Conservation (phyloP, 1,140 invertebrate genomes). For the Papilio aristodemus region DNA sequence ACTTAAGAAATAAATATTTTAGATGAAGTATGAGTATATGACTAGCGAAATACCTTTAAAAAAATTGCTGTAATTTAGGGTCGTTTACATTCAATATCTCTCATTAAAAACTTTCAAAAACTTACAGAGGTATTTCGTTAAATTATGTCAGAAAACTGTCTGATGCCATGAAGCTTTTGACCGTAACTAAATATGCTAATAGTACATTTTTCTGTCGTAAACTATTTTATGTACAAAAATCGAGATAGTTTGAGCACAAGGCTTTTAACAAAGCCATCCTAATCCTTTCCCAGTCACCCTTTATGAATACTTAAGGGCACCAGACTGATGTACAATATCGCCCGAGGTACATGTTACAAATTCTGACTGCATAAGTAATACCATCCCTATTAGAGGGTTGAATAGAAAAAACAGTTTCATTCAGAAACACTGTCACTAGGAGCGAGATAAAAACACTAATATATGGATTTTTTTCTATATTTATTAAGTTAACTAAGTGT, state of each 20-base stretch:
- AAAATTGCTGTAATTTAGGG: not conserved
- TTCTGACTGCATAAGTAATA: constrained; percentile 32
- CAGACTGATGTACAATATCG: constrained; percentile 23
- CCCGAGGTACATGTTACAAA: constrained; percentile 21
- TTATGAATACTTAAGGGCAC: constrained; percentile 26
- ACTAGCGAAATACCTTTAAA: no score
- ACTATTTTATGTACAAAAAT: not conserved
- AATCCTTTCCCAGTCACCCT: constrained; percentile 30
- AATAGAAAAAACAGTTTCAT: constrained; percentile 18
- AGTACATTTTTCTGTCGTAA: no score
- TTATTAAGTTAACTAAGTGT: not conserved
- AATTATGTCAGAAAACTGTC: no score
- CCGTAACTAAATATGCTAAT: no score
- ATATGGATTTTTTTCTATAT: not conserved
- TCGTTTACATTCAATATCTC: no score
- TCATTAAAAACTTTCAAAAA: no score
- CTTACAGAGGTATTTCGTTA: no score
- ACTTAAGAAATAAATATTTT: no score
- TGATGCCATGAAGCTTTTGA: no score
- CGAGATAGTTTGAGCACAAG: not conserved
- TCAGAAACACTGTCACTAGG: not conserved
- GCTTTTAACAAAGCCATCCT: constrained; percentile 22
- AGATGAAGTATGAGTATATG: no score
- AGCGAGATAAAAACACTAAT: constrained; percentile 4
- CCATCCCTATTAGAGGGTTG: constrained; percentile 20